phyloP scores from a whole-genome alignment of 2,888 invertebrate species.

The Stegophylla sp. region DNA sequence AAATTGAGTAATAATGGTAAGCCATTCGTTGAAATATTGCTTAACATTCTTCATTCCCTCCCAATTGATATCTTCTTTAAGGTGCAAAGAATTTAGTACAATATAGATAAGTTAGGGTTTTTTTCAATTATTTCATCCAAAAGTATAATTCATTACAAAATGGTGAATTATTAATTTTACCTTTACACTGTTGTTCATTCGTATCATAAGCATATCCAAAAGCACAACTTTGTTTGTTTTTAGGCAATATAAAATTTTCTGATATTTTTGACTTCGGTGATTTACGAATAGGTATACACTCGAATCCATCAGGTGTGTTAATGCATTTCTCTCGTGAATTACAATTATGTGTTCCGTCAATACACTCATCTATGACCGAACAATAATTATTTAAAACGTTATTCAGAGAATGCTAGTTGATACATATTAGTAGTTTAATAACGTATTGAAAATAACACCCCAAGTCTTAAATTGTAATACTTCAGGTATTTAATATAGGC shows the following conservation, averaged over 20 bases:
- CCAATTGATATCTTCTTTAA: too few relatives aligned
- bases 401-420: too few relatives aligned
- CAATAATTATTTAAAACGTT: background rate
- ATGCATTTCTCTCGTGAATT: slow-evolving; percentile 8
- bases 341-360: slow-evolving; percentile 24
- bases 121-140: background rate
- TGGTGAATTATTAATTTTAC: slow-evolving; percentile 23
- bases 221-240: slow-evolving; percentile 19
- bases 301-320: slow-evolving; percentile 15
- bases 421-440: too few relatives aligned
- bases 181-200: slow-evolving; percentile 19
- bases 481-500: too few relatives aligned
- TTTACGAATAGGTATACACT: background rate
- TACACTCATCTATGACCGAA: slow-evolving; percentile 12
- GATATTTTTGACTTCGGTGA: background rate
- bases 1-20: too few relatives aligned
- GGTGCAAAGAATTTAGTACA: too few relatives aligned
- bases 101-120: too few relatives aligned
- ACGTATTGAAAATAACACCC: too few relatives aligned
- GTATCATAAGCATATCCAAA: background rate
- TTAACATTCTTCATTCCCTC: too few relatives aligned
- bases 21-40: too few relatives aligned
- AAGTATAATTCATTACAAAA: background rate
- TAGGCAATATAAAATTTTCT: background rate
- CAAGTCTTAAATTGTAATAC: too few relatives aligned